Conservation (phyloP, 2,888 invertebrate genomes). For the Hemicrepidius hirtus region DNA sequence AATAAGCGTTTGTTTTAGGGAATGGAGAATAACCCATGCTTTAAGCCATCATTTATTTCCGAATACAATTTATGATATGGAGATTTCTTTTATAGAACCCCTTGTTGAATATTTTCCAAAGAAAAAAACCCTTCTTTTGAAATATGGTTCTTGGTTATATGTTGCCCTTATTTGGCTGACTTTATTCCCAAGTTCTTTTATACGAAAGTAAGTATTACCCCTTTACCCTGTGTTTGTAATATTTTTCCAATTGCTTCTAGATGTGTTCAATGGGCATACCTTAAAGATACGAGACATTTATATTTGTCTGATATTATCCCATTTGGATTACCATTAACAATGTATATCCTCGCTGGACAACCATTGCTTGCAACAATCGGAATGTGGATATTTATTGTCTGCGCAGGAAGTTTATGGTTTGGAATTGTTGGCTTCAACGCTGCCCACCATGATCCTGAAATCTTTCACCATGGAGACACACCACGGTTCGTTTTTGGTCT, state of each 20-base stretch:
- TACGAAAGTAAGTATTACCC: conserved; percentile 51
- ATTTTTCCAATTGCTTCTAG: conserved; percentile 5
- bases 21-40: conserved; percentile 80
- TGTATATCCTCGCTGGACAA: conserved; percentile 62
- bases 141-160: conserved; percentile 75
- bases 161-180: conserved; percentile 67
- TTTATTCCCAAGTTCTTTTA: conserved; percentile 41
- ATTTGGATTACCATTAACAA: conserved; percentile 53
- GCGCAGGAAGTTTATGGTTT: conserved; percentile 77
- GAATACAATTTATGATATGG: conserved; percentile 84
- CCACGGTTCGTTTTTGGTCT: conserved; percentile 71
- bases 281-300: conserved; percentile 30
- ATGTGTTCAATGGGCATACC: conserved; percentile 18
- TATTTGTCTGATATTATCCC: conserved; percentile 52
- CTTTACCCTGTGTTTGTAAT: neutral
- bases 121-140: conserved; percentile 73
- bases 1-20: conserved; percentile 39
- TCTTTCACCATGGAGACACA: conserved; percentile 85
- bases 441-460: conserved; percentile 85
- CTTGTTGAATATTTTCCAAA: conserved; percentile 79
- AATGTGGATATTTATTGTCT: conserved; percentile 75
- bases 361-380: conserved; percentile 67
- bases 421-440: conserved; percentile 80
- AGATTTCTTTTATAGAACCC: conserved; percentile 82
- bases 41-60: conserved; percentile 87